A percentile compares a stretch with the other conserved stretches of the same genome.
phyloP scores from a whole-genome alignment of 2,113 vertebrate species.

The Rhagologus leucostigma region DNA sequence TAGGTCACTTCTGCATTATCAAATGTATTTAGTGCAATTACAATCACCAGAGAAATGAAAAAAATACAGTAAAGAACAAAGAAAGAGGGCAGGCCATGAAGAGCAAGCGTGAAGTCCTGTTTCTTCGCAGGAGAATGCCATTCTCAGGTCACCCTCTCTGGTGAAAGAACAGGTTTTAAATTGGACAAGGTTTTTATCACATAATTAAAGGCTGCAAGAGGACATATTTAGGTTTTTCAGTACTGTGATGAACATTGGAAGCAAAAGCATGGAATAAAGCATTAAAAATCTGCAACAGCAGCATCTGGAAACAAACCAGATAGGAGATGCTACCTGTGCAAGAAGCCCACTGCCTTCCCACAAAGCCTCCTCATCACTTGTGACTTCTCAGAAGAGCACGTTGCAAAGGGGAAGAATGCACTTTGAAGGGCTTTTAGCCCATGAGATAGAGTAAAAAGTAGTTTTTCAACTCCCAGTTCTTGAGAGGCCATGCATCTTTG shows the following conservation, averaged over 20 bases:
- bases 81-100: neutral
- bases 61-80: neutral
- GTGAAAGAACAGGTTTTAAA: neutral
- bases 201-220: neutral
- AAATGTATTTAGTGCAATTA: conserved; percentile 14
- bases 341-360: neutral
- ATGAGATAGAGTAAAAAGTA: neutral
- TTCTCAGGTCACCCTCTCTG: neutral
- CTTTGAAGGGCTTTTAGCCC: neutral
- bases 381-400: neutral
- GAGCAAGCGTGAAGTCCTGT: neutral
- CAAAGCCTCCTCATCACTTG: neutral
- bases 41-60: conserved; percentile 5
- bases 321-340: neutral
- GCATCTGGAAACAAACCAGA: neutral
- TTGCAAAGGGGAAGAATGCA: neutral
- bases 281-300: neutral
- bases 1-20: conserved; percentile 35
- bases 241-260: neutral
- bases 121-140: neutral
- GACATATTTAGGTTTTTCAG: neutral
- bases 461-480: neutral
- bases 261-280: neutral
- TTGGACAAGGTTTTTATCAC: neutral
- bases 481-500: neutral